A percentile compares a stretch with the other conserved stretches of the same genome.
Conservation (phyloP, 2,113 vertebrate genomes). For the Triplophysa siluroides region DNA sequence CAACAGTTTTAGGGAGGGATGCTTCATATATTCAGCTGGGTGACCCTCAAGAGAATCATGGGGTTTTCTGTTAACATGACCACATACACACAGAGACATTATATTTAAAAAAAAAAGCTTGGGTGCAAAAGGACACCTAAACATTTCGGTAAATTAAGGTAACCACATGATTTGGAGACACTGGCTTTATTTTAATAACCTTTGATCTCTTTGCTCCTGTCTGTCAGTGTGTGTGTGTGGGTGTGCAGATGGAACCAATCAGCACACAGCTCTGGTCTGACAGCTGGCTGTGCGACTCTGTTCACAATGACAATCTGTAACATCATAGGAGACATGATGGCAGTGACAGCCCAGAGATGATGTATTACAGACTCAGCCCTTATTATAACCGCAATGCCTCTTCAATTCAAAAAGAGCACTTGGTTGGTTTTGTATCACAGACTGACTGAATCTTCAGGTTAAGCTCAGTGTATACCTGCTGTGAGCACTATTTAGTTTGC, state of each 20-base stretch:
- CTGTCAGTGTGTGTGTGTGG: not conserved
- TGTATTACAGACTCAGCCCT: not conserved
- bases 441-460: not conserved
- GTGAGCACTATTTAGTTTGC: no score
- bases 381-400: not conserved
- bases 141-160: not conserved
- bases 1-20: not conserved
- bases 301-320: constrained; percentile 19
- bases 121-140: not conserved
- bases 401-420: not conserved
- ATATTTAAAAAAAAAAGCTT: not conserved
- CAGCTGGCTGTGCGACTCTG: not conserved
- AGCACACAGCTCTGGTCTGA: not conserved
- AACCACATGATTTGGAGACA: not conserved
- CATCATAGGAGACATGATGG: constrained; percentile 28
- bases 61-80: not conserved
- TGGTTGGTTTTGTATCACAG: not conserved
- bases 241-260: constrained; percentile 23
- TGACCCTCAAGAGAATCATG: constrained; percentile 12
- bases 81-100: not conserved
- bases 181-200: not conserved
- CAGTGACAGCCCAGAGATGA: constrained; percentile 16
- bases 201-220: not conserved
- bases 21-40: not conserved
- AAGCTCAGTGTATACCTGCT: not conserved